Evolutionary conservation across 2,113 vertebrate genomes (phyloP).

Genomic region (Steatornis caripensis): DNA sequence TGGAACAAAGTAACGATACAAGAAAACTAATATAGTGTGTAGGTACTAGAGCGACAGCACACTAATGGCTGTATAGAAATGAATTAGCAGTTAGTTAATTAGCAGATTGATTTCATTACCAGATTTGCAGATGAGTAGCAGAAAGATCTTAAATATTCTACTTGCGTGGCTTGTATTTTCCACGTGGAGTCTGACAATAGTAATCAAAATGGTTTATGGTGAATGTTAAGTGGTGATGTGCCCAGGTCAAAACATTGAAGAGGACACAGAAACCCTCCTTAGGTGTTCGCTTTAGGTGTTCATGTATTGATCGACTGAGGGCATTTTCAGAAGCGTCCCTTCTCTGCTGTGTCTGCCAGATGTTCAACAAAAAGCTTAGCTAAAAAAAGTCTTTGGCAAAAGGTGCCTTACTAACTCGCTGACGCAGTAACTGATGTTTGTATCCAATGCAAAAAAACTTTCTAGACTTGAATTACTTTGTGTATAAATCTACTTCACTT

Average conservation of each 20-base stretch:
- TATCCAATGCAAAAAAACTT: neutral
- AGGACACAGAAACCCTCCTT: neutral
- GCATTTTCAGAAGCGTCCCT: neutral
- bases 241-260: neutral
- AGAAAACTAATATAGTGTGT: neutral
- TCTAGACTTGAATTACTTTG: neutral
- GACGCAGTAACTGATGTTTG: neutral
- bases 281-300: neutral
- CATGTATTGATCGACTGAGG: neutral
- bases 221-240: neutral
- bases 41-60: neutral
- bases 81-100: slow-evolving; percentile 28
- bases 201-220: neutral
- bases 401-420: neutral
- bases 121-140: neutral
- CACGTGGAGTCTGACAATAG: neutral
- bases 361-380: neutral
- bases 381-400: neutral
- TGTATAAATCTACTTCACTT: neutral
- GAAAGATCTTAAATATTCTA: neutral
- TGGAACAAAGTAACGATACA: neutral
- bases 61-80: neutral
- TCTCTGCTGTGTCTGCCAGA: neutral
- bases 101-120: slow-evolving; percentile 22
- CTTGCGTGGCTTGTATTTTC: neutral